Evolutionary conservation across 2,113 vertebrate genomes (phyloP).

Genomic region (Hippocampus comes): DNA sequence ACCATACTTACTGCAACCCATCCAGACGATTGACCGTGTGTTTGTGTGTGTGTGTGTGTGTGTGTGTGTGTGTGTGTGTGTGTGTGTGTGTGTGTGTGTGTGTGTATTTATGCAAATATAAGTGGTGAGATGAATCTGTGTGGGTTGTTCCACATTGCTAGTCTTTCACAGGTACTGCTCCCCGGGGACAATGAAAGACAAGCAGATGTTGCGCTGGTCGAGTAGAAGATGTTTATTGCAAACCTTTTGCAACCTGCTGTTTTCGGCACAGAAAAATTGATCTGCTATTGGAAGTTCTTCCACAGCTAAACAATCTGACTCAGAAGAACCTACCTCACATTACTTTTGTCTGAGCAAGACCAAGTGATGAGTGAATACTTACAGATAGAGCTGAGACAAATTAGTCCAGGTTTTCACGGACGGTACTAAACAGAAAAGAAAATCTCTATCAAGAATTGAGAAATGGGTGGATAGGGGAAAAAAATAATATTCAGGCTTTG

Average conservation of each 20-base stretch:
- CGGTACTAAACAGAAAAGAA: background rate
- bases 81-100: conserved; percentile 6
- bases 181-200: conserved; percentile 51
- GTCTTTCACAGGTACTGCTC: conserved; percentile 64
- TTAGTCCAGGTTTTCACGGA: background rate
- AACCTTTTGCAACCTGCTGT: conserved; percentile 38
- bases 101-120: conserved; percentile 41
- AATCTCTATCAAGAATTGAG: background rate
- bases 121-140: conserved; percentile 50
- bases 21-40: conserved; percentile 27
- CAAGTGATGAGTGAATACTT: background rate
- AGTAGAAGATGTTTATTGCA: conserved; percentile 51
- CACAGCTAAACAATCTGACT: conserved; percentile 5
- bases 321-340: background rate
- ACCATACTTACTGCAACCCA: conserved; percentile 26
- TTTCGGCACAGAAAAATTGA: conserved; percentile 45
- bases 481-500: background rate
- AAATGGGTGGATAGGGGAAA: background rate
- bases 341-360: conserved; percentile 8
- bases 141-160: conserved; percentile 44
- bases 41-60: too few species aligned
- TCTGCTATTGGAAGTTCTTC: conserved; percentile 29
- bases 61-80: conserved; percentile 2
- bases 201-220: conserved; percentile 49
- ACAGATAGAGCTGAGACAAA: background rate